Evolutionary conservation across 2,888 invertebrate genomes (phyloP), one percentile per base, ranked within the genome.

Genomic region (Nymphalis c-album): DNA sequence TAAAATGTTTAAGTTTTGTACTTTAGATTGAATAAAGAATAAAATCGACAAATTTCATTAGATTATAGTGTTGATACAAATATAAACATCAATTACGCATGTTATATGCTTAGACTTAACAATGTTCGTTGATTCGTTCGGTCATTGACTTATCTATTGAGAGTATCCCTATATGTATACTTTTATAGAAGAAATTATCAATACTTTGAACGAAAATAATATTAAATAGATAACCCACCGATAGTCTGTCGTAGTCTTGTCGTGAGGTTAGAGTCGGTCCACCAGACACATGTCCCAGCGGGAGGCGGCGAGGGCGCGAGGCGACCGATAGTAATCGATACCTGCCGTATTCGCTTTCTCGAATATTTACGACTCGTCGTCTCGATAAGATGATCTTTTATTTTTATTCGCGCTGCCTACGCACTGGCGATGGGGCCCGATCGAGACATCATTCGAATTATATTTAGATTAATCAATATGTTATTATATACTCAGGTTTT

Each of bases 271-370:
- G 22, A 71, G 64, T 46, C 18, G 63, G n/a, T n/a, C 18, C 31
- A 46, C 10, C 22, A 58, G 63, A 67, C 69, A 66, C 60, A 78
- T 75, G 60, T 68, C 85, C 20, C 88, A 79, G 84, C 86, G 78
- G 88, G 88, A 80, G 85, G 78, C 80, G 73, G 75, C 71, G 76
- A 78, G 80, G 73, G 75, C 71, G 76, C 78, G 80, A 81, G 81
- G 81, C 82, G 82, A 81, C 79, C 80, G 85, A 86, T 85, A 80
- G 88, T 84, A 85, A 88, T 87, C 88, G 86, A 89, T 86, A 85
- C 81, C 70, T 71, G 76, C 72, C 68, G 78, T 76, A 74, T 77
- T 77, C 78, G 75, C 77, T 77, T 77, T 75, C 79, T 73, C 78
- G 77, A 76, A 79, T 84, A 85, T 87, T 86, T 85, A 87, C 84